Conservation (phyloP, 2,888 invertebrate genomes). For the Opisthograptis luteolata region DNA sequence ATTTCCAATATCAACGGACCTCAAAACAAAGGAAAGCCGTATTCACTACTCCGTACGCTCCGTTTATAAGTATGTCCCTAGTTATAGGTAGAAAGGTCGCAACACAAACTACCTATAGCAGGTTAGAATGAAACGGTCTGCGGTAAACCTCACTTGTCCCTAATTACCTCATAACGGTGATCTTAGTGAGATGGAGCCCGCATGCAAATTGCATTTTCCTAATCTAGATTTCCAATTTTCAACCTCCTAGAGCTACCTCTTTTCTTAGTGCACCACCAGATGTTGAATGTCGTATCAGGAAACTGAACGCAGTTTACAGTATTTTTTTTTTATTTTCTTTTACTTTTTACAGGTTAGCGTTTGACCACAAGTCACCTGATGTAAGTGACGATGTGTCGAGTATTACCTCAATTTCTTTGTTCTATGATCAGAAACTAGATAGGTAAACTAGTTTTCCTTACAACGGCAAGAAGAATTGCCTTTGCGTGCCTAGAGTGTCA, state of each 20-base stretch:
- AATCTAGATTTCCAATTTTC: constrained; percentile 10
- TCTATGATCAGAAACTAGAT: constrained; percentile 34
- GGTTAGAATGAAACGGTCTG: constrained; percentile 2
- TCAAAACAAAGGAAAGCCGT: neutral
- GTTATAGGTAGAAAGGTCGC: no score
- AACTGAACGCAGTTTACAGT: constrained; percentile 26
- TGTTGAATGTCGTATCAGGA: no score
- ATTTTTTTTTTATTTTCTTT: no score
- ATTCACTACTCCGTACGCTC: neutral
- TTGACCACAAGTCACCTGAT: no score
- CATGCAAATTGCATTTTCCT: constrained; percentile 14
- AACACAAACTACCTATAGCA: no score
- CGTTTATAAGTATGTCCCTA: no score
- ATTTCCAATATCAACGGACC: neutral
- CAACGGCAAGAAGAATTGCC: constrained; percentile 65
- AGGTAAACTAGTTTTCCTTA: constrained; percentile 59
- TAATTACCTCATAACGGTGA: constrained; percentile 9
- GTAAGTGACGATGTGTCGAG: no score
- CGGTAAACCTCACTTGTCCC: constrained; percentile 30
- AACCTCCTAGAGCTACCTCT: no score
- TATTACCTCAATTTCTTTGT: constrained; percentile 29
- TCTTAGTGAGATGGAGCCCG: neutral
- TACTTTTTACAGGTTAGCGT: no score
- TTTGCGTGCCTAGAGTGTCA: constrained; percentile 44
- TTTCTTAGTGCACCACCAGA: no score